phyloP scores from a whole-genome alignment of 2,888 invertebrate species.

The Drymonia ruficornis region DNA sequence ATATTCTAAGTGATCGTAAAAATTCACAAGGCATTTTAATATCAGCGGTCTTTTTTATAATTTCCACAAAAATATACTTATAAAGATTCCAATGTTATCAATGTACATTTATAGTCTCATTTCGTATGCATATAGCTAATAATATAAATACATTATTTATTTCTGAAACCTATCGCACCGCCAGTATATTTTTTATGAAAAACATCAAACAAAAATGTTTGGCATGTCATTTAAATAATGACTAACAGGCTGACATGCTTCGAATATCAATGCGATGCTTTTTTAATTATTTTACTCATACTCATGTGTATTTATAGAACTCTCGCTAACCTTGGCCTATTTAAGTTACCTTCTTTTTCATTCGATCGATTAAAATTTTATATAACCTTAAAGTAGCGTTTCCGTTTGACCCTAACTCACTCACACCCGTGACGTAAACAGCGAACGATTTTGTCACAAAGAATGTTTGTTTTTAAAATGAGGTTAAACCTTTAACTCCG shows the following conservation, averaged over 20 bases:
- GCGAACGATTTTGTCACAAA: slow-evolving; percentile 7
- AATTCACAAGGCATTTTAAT: not conserved
- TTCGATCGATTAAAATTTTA: not conserved
- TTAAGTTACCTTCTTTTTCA: not conserved
- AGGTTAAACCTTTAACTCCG: slow-evolving; percentile 9
- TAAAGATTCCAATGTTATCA: not conserved
- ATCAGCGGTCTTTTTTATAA: not conserved
- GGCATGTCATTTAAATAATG: too few species aligned
- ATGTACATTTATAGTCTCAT: too few species aligned
- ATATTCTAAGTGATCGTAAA: not conserved
- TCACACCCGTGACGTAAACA: slow-evolving; percentile 6
- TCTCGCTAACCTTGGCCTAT: not conserved
- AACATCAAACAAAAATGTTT: too few species aligned
- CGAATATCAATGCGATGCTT: too few species aligned
- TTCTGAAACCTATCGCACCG: too few species aligned
- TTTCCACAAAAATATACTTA: not conserved
- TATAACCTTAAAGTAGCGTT: not conserved
- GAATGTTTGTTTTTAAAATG: slow-evolving; percentile 10
- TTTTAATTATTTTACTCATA: too few species aligned
- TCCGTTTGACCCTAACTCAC: not conserved
- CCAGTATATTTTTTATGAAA: too few species aligned
- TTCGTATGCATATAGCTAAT: too few species aligned
- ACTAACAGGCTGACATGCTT: too few species aligned
- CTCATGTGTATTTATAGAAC: too few species aligned
- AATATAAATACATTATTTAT: too few species aligned